phyloP scores from a whole-genome alignment of 2,888 invertebrate genomes.

The Ochropacha duplaris region DNA sequence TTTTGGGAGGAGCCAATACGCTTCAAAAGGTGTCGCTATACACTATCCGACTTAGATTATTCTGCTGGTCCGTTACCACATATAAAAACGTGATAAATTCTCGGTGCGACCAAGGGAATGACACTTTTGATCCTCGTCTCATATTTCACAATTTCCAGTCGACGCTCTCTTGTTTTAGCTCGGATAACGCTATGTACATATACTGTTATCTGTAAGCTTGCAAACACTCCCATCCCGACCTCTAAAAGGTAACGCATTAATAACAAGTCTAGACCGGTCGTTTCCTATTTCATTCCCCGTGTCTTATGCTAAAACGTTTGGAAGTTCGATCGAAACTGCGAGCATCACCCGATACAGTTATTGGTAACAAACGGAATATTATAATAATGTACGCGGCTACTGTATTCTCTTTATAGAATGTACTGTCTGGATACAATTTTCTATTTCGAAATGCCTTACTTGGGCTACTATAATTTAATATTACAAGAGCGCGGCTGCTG shows the following conservation, averaged over 20 bases:
- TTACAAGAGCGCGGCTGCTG: slow-evolving; percentile 66
- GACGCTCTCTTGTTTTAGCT: slow-evolving; percentile 49
- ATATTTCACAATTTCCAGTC: slow-evolving; percentile 70
- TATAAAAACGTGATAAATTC: slow-evolving; percentile 63
- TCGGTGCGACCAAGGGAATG: slow-evolving; percentile 55
- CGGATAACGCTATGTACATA: slow-evolving; percentile 46
- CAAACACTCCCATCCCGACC: slow-evolving; percentile 24
- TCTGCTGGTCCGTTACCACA: slow-evolving; percentile 45
- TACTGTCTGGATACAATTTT: slow-evolving; percentile 61
- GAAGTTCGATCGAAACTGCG: slow-evolving; percentile 21
- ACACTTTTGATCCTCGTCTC: slow-evolving; percentile 60
- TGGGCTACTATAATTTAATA: slow-evolving; percentile 79
- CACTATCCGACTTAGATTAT: slow-evolving; percentile 26
- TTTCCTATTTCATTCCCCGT: slow-evolving; percentile 26
- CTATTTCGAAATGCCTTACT: slow-evolving; percentile 75
- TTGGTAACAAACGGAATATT: slow-evolving; percentile 43
- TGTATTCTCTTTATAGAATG: slow-evolving; percentile 48
- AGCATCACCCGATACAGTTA: slow-evolving; percentile 31
- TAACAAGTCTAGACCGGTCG: slow-evolving; percentile 47
- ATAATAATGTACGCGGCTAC: slow-evolving; percentile 39
- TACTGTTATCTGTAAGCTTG: slow-evolving; percentile 22
- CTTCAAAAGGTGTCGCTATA: slow-evolving; percentile 23
- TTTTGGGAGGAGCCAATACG: slow-evolving; percentile 41
- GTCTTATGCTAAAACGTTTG: slow-evolving; percentile 30
- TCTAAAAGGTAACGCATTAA: slow-evolving; percentile 46